These are phyloP conservation scores for Plebejus anna DNA, from an alignment of 2,888 invertebrate genomes.

Conservation along the genomic window DNA sequence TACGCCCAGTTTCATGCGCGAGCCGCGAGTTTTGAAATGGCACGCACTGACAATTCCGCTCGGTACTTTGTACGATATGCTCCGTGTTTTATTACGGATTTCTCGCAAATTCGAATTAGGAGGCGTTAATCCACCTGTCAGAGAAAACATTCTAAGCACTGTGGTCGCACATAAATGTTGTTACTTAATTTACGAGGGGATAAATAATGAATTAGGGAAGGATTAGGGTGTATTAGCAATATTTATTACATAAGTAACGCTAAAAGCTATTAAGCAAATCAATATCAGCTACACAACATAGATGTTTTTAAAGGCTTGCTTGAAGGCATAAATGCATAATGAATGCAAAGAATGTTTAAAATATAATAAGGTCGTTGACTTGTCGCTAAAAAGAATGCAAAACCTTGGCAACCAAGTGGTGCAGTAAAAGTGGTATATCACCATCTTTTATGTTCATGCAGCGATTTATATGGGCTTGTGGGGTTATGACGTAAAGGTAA, in stretches of 20 bases:
- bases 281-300: neutral
- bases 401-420: slow-evolving; percentile 24
- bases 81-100: slow-evolving; percentile 33
- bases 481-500: slow-evolving; percentile 46
- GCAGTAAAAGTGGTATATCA: slow-evolving; percentile 27
- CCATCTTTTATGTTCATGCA: slow-evolving; percentile 33
- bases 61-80: slow-evolving; percentile 40
- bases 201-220: neutral
- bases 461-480: slow-evolving; percentile 28
- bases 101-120: slow-evolving; percentile 33
- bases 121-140: slow-evolving; percentile 29
- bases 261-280: neutral
- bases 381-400: slow-evolving; percentile 1
- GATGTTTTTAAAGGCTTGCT: neutral
- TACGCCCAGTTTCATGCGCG: slow-evolving; percentile 48
- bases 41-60: slow-evolving; percentile 41
- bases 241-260: neutral
- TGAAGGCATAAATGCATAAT: neutral
- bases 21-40: slow-evolving; percentile 51
- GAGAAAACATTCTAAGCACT: slow-evolving; percentile 12
- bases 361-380: slow-evolving; percentile 14
- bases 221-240: neutral
- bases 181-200: neutral
- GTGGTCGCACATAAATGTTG: slow-evolving; percentile 1
- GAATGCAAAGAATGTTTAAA: neutral